Conservation (phyloP, 2,113 vertebrate species). For the Marcusenius ussheri region DNA sequence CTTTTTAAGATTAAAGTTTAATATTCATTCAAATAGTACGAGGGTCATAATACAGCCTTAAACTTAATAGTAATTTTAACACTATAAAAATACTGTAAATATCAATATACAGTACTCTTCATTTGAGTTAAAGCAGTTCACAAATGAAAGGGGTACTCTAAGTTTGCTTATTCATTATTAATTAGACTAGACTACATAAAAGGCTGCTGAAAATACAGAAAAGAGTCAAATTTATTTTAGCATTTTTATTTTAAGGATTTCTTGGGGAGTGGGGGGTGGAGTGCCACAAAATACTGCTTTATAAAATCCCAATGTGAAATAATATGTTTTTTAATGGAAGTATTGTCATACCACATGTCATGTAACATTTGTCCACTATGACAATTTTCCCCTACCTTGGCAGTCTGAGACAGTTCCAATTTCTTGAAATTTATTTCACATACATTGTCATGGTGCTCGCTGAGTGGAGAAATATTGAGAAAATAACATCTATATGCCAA, state of each 20-base stretch:
- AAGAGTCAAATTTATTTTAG: neutral
- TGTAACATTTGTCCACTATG: slow-evolving; percentile 4
- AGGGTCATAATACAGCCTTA: neutral
- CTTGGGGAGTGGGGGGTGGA: neutral
- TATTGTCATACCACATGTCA: neutral
- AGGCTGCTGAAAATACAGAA: neutral
- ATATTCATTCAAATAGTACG: neutral
- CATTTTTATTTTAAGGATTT: neutral
- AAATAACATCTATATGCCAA: neutral
- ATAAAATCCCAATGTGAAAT: neutral
- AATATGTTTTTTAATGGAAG: neutral
- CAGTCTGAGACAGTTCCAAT: neutral
- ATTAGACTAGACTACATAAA: neutral
- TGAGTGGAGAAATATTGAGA: neutral
- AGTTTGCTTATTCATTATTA: neutral
- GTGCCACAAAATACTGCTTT: neutral
- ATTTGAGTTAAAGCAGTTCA: neutral
- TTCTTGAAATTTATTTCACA: neutral
- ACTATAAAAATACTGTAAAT: neutral
- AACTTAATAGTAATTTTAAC: neutral
- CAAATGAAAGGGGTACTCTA: neutral
- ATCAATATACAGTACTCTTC: neutral
- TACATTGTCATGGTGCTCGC: neutral
- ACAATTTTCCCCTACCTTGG: neutral
- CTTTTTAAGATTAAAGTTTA: neutral